Conservation (phyloP, 2,888 invertebrate species). For the Philhelius pedissequus region DNA sequence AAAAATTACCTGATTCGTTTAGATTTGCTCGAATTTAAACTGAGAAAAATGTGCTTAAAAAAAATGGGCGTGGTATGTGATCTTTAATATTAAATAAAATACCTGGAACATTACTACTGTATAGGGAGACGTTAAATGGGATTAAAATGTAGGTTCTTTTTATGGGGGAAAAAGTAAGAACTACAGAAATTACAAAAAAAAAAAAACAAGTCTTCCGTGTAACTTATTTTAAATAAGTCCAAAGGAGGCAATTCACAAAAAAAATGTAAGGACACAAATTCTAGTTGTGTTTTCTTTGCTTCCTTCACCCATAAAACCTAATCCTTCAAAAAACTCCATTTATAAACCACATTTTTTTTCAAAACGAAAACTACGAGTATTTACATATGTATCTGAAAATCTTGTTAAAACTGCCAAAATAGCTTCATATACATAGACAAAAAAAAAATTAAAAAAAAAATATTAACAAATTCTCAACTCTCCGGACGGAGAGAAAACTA, state of each 20-base stretch:
- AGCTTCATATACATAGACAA: no score
- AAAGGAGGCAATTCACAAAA: neutral
- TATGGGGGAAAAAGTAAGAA: no score
- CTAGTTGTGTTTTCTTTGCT: neutral
- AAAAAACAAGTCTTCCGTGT: no score
- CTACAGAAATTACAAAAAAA: no score
- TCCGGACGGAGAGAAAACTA: neutral
- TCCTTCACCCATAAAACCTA: neutral
- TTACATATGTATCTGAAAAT: conserved; percentile 11
- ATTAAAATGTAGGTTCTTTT: no score
- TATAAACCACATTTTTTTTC: neutral
- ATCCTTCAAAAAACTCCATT: neutral
- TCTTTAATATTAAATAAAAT: no score
- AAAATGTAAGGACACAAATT: neutral
- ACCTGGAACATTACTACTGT: no score
- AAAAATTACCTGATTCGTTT: no score
- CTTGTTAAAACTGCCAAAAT: conserved; percentile 11
- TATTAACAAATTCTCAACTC: conserved; percentile 34
- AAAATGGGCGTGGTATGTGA: no score
- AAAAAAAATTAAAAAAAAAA: conserved; percentile 7
- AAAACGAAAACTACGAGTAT: neutral
- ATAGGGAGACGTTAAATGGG: no score
- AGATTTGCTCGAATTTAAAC: no score
- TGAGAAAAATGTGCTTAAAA: no score
- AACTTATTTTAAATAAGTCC: neutral